These are phyloP conservation scores for Drymodes brunneopygia DNA, from an alignment of 2,113 vertebrate genomes.

Conservation along the genomic window DNA sequence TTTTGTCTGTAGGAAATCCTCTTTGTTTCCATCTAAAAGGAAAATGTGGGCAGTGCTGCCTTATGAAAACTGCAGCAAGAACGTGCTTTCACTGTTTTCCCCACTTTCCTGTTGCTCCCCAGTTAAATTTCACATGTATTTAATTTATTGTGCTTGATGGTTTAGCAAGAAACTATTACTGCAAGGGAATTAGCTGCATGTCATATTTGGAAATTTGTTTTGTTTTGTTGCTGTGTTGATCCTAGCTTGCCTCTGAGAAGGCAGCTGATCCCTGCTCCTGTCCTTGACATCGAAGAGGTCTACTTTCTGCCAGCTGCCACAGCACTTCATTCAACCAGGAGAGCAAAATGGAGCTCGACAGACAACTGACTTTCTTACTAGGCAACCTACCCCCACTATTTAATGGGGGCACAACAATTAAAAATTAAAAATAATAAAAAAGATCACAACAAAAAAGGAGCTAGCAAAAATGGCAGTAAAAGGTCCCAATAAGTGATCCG, in stretches of 20 bases:
- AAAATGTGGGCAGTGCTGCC: not conserved
- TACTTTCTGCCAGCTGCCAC: not conserved
- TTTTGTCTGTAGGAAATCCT: not conserved
- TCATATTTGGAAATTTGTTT: not conserved
- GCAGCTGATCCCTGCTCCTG: not conserved
- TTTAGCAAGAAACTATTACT: not conserved
- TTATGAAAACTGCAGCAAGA: not conserved
- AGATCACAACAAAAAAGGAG: not conserved
- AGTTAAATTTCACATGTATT: not conserved
- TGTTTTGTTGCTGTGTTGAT: not conserved
- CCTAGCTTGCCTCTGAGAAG: not conserved
- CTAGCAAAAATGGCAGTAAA: not conserved
- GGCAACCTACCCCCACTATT: not conserved
- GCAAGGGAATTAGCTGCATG: not conserved
- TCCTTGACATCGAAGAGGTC: not conserved
- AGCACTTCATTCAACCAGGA: not conserved
- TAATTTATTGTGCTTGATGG: not conserved
- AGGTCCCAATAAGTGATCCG: not conserved
- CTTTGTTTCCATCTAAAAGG: slow-evolving; percentile 9
- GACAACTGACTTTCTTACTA: not conserved
- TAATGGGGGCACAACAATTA: not conserved
- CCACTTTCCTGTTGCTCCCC: not conserved
- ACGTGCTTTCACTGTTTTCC: not conserved
- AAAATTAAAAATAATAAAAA: not conserved
- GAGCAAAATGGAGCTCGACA: not conserved